Evolutionary conservation across 2,113 vertebrate species (phyloP).

Genomic region (Muscicapa adusta): DNA sequence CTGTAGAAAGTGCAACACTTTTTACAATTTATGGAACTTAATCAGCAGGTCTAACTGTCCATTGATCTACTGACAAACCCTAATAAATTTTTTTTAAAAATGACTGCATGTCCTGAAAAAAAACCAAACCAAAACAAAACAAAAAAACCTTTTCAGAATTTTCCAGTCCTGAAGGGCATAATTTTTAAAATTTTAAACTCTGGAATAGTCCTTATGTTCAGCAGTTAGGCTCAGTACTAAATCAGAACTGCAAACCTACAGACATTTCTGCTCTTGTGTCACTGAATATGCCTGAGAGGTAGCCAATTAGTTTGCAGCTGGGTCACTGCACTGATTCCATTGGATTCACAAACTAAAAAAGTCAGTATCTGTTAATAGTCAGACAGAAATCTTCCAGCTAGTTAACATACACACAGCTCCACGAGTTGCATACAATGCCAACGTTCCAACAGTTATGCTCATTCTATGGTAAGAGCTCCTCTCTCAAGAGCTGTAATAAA

Average conservation of each 20-base stretch:
- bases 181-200: neutral
- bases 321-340: neutral
- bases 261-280: neutral
- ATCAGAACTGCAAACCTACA: neutral
- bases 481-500: neutral
- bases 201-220: neutral
- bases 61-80: slow-evolving; percentile 20
- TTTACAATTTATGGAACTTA: slow-evolving; percentile 11
- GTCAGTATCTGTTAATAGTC: neutral
- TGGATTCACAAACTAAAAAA: neutral
- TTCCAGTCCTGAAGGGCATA: neutral
- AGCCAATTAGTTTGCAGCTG: neutral
- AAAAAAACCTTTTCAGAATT: neutral
- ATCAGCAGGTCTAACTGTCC: slow-evolving; percentile 1
- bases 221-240: neutral
- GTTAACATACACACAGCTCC: neutral
- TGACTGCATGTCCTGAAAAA: neutral
- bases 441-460: neutral
- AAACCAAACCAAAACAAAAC: neutral
- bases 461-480: neutral
- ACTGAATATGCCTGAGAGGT: neutral
- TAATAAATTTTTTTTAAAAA: slow-evolving; percentile 1
- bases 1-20: neutral
- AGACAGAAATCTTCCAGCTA: neutral
- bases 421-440: accelerated